Evolutionary conservation across 2,797 vertebrate species (phyloP).

Genomic region (Argentina silus): DNA sequence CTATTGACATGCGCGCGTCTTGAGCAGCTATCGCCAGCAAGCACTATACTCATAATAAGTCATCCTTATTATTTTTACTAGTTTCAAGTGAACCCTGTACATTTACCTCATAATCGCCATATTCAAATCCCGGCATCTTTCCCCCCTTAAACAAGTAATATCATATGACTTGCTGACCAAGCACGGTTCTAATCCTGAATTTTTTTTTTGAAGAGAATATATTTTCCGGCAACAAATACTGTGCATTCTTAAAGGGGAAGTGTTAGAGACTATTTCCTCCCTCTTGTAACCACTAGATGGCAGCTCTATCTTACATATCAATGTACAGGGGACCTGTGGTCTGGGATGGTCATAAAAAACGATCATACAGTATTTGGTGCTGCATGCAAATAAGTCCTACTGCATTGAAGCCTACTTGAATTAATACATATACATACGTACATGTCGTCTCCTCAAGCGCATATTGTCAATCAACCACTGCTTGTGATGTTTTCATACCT

Average conservation of each 20-base stretch:
- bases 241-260: constrained; percentile 23
- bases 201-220: no score
- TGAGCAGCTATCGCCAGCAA: no score
- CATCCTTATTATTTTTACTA: background rate
- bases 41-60: no score
- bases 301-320: background rate
- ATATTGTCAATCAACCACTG: no score
- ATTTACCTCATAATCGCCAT: constrained; percentile 51
- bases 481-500: no score
- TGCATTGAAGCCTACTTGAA: no score
- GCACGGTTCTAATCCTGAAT: background rate
- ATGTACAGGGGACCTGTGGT: background rate
- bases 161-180: background rate
- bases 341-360: background rate
- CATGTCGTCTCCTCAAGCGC: no score
- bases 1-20: no score
- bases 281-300: constrained; percentile 1
- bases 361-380: background rate
- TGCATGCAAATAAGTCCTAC: background rate
- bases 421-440: no score
- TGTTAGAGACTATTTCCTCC: background rate
- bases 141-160: background rate
- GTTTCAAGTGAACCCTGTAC: background rate
- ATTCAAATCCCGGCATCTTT: constrained; percentile 51
- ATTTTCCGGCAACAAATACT: constrained; percentile 17